Base-by-base conservation (phyloP, 2,888 invertebrate species). In the Atethmia centrago region DNA sequence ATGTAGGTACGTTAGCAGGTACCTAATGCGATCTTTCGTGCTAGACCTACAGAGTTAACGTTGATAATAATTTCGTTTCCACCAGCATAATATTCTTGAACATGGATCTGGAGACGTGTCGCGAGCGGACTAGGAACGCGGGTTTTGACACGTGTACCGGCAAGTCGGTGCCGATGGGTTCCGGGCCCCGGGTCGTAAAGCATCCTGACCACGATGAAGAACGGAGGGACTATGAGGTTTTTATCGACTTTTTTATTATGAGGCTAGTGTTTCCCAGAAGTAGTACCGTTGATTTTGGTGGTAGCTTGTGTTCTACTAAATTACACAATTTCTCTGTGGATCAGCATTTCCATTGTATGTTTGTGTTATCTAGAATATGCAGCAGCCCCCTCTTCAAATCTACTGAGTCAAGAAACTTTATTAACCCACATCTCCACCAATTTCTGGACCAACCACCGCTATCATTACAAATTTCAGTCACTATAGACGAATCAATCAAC, bases 1-100 rank as follows among this genome's bases (percentile, higher is more conserved):
- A n/a, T n/a, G n/a, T n/a, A 49, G 10, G n/a, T 49, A 49, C 8
- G 10, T 42, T 31, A 58, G 31, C 4, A 31, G 4, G 31, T 31
- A 31, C 14, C 14, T 9, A 59, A 5, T 40, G 3, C 58, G 58
- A 36, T 36, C 12, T 31, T 31, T 58, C 14, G 36, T 58, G 7
- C 58, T 58, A 58, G 36, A 19, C 12, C 21, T 9, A 36, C 14
- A n/a, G 36, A n/a, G n/a, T 19, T 62, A 25, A 40, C 9, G 19
- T 42, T 25, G 19, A 25, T 62, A 31, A 64, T 63, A 63, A 28
- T 59, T 66, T 25, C 8, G n/a, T 31, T 64, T 59, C 2, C 42
- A 56, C 56, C 85, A 97, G 97, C 49, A 91, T 97, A 66, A 94
- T 97, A 89, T 94, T 97, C 83, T 85, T 97, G 84, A 93, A 95